Evolutionary conservation across 1,140 invertebrate genomes (phyloP).

Genomic region (Sitobion miscanthi): DNA sequence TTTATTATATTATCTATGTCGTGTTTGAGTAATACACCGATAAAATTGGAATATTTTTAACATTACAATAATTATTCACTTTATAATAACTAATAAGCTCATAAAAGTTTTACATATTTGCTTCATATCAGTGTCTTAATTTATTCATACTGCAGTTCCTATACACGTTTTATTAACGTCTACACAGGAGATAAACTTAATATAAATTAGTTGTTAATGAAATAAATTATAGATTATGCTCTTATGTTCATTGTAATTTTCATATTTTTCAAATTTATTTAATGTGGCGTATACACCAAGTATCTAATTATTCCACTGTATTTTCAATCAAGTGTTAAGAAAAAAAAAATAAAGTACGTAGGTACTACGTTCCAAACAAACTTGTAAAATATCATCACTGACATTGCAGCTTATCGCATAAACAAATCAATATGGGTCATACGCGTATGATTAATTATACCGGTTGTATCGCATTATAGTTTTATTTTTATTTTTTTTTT

Average conservation of each 20-base stretch:
- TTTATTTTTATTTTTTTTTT: not conserved
- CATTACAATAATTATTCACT: not conserved
- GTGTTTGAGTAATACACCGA: not conserved
- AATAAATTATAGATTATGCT: conserved; percentile 14
- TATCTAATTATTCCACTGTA: not conserved
- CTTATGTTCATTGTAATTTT: not conserved
- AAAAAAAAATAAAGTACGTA: not conserved
- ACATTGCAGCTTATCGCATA: not conserved
- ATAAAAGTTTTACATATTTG: not conserved
- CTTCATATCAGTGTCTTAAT: not conserved
- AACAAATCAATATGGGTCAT: conserved; percentile 32
- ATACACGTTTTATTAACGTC: not conserved
- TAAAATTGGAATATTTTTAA: not conserved
- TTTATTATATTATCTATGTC: not conserved
- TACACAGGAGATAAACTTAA: not conserved
- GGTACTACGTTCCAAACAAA: not conserved
- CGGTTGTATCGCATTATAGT: not conserved
- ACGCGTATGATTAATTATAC: not conserved
- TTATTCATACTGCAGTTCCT: not conserved
- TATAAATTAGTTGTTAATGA: conserved; percentile 7
- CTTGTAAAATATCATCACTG: conserved; percentile 17
- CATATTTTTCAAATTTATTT: conserved; percentile 20
- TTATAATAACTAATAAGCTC: not conserved
- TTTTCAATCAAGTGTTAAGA: not conserved
- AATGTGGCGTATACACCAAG: not conserved